phyloP scores from a whole-genome alignment of 2,113 vertebrate genomes.

The Rhinoderma darwinii region DNA sequence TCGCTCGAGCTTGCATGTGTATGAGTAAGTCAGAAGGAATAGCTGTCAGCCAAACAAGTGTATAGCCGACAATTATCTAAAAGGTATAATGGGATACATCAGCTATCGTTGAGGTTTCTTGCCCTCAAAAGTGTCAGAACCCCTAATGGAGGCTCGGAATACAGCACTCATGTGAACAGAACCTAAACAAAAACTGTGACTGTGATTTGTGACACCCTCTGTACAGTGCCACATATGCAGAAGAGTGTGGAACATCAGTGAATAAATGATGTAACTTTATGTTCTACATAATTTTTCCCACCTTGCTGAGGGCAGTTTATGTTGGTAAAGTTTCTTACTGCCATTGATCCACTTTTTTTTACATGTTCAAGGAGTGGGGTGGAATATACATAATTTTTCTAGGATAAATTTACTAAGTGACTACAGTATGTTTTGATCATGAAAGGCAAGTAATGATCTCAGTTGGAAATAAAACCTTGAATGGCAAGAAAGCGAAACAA shows the following conservation, averaged over 20 bases:
- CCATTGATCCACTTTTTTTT: neutral
- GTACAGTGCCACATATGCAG: too few species aligned
- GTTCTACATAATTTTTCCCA: neutral
- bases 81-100: too few species aligned
- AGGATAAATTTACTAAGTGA: neutral
- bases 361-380: neutral
- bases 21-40: too few species aligned
- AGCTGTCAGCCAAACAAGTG: too few species aligned
- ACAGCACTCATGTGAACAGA: too few species aligned
- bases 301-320: neutral
- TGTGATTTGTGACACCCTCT: too few species aligned
- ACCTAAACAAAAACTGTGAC: too few species aligned
- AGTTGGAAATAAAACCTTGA: constrained; percentile 25
- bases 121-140: too few species aligned
- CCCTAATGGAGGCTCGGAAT: too few species aligned
- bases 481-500: neutral
- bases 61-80: too few species aligned
- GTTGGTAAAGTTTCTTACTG: neutral
- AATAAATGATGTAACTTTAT: neutral
- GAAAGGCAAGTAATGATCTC: constrained; percentile 30
- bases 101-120: too few species aligned
- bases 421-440: constrained; percentile 9
- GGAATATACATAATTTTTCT: neutral
- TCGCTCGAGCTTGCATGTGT: too few species aligned
- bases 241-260: neutral